Evolutionary conservation across 2,888 invertebrate genomes (phyloP).

Genomic region (Heliconius ismenius): DNA sequence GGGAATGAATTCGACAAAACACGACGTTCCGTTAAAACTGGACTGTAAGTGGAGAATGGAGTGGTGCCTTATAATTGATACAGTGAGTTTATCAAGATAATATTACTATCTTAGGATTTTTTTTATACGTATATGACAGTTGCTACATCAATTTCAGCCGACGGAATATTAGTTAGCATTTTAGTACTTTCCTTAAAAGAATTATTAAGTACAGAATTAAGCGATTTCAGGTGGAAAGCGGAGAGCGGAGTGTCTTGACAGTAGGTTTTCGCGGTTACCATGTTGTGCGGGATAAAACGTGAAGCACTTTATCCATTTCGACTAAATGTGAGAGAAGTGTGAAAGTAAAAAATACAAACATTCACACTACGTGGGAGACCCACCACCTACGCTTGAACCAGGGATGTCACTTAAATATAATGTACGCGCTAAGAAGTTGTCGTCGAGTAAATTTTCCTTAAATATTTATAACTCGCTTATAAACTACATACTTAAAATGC

Average conservation of each 20-base stretch:
- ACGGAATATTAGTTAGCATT: neutral
- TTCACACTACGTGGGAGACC: conserved; percentile 13
- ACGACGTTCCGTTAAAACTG: too few species aligned
- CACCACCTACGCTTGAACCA: neutral
- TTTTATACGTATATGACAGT: too few species aligned
- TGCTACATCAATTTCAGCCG: neutral
- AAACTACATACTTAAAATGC: neutral
- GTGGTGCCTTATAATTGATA: too few species aligned
- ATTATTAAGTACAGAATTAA: neutral
- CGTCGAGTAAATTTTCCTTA: neutral
- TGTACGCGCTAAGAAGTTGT: neutral
- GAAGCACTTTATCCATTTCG: neutral
- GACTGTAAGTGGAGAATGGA: too few species aligned
- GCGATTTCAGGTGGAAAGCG: neutral
- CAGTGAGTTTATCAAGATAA: too few species aligned
- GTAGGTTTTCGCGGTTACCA: neutral
- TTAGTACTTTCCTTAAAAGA: neutral
- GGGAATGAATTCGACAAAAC: neutral
- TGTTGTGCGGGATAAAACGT: neutral
- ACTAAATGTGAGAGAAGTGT: neutral
- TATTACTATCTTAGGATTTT: too few species aligned
- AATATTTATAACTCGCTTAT: conserved; percentile 4
- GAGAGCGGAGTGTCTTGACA: neutral
- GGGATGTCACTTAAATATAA: neutral
- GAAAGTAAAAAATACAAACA: conserved; percentile 18